phyloP scores from a whole-genome alignment of 1,140 invertebrate species.

The Pseudomyrmex pallidus region DNA sequence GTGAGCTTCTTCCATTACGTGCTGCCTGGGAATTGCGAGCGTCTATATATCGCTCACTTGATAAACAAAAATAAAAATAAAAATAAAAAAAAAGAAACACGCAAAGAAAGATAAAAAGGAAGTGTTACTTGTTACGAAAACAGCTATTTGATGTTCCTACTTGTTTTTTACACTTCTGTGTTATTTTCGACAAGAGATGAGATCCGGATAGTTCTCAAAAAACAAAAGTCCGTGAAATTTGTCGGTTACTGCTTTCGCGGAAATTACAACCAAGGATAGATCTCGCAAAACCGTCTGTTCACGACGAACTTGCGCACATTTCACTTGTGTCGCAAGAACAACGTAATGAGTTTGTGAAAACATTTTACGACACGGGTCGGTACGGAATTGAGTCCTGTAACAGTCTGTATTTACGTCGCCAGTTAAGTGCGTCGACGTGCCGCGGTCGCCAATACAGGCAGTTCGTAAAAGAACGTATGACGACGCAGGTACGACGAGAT shows the following conservation, averaged over 20 bases:
- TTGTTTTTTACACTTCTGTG: too few relatives aligned
- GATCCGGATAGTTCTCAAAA: too few relatives aligned
- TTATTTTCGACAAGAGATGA: too few relatives aligned
- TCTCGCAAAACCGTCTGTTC: constrained; percentile 14
- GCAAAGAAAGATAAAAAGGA: background rate
- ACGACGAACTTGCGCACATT: background rate
- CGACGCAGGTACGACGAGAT: constrained; percentile 24
- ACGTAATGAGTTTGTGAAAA: constrained; percentile 52
- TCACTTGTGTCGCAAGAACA: background rate
- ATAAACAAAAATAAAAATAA: constrained; percentile 30
- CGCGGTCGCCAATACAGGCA: constrained; percentile 39
- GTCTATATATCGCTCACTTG: constrained; percentile 18
- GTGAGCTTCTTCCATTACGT: constrained; percentile 27
- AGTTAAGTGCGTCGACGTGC: constrained; percentile 60
- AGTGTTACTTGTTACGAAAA: too few relatives aligned
- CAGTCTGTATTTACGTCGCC: constrained; percentile 67
- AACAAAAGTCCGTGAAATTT: too few relatives aligned
- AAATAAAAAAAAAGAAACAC: background rate
- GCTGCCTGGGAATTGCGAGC: background rate
- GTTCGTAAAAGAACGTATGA: constrained; percentile 30
- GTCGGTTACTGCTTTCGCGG: constrained; percentile 4
- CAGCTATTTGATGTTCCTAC: too few relatives aligned
- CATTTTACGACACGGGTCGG: constrained; percentile 63
- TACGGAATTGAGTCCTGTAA: constrained; percentile 51
- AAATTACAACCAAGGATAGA: background rate